phyloP scores from a whole-genome alignment of 2,888 invertebrate species.

The Oscheius onirici region DNA sequence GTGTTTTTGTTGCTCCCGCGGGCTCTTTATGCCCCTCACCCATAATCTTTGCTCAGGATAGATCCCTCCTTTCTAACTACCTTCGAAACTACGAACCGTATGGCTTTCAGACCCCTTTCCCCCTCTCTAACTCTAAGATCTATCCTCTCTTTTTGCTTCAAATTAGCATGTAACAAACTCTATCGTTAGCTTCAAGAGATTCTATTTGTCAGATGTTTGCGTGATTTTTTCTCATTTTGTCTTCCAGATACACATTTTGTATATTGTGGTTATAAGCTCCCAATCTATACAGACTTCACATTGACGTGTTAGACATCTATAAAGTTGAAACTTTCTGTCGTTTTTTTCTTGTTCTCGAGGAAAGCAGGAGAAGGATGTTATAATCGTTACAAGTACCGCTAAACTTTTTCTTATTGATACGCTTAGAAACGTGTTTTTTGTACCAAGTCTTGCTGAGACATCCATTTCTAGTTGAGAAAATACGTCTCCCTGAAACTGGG shows the following conservation, averaged over 20 bases:
- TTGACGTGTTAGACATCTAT: slow-evolving; percentile 18
- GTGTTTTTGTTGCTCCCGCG: slow-evolving; percentile 26
- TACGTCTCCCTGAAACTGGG: too few relatives aligned
- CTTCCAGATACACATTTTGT: slow-evolving; percentile 24
- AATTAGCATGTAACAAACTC: too few relatives aligned
- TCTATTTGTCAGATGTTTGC: too few relatives aligned
- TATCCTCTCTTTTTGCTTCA: slow-evolving; percentile 18
- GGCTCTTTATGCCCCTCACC: slow-evolving; percentile 5
- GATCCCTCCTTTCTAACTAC: slow-evolving; percentile 15
- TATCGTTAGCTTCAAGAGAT: too few relatives aligned
- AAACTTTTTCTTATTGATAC: too few relatives aligned
- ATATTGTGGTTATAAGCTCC: slow-evolving; percentile 29
- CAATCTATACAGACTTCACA: slow-evolving; percentile 29
- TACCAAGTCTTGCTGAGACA: too few relatives aligned
- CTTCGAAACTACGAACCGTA: not conserved
- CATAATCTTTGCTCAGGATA: slow-evolving; percentile 26
- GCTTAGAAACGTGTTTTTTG: too few relatives aligned
- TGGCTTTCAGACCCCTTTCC: slow-evolving; percentile 21
- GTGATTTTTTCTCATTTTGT: not conserved
- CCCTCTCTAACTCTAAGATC: not conserved
- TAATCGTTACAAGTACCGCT: slow-evolving; percentile 1
- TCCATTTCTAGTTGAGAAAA: too few relatives aligned
- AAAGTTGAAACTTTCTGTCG: slow-evolving; percentile 4
- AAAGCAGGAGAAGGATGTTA: not conserved
- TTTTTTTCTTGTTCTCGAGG: not conserved